Evolutionary conservation across 2,888 invertebrate genomes (phyloP).

Genomic region (Chloromyia formosa): DNA sequence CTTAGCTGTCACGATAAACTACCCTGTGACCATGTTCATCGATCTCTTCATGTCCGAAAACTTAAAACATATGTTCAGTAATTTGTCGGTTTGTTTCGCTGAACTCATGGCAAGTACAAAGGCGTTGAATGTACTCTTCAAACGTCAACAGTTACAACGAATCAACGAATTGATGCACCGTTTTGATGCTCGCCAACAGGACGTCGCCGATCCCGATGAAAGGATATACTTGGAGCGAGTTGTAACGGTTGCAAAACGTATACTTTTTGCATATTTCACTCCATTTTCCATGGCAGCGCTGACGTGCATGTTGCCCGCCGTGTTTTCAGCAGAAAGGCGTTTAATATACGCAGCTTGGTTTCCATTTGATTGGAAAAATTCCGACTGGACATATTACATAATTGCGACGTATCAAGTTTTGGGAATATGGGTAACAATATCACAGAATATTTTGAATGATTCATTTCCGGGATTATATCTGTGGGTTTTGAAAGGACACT

Average conservation of each 20-base stretch:
- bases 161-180: slow-evolving; percentile 53
- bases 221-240: slow-evolving; percentile 51
- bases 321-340: not conserved
- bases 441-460: slow-evolving; percentile 30
- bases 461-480: slow-evolving; percentile 33
- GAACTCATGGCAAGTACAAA: slow-evolving; percentile 58
- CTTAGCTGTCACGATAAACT: slow-evolving; percentile 55
- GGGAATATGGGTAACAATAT: slow-evolving; percentile 10
- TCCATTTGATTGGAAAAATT: slow-evolving; percentile 39
- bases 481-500: slow-evolving; percentile 26
- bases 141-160: slow-evolving; percentile 53
- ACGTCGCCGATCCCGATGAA: slow-evolving; percentile 50
- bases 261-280: slow-evolving; percentile 55
- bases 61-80: slow-evolving; percentile 57
- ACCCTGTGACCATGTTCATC: slow-evolving; percentile 57
- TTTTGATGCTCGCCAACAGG: slow-evolving; percentile 45
- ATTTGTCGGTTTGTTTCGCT: slow-evolving; percentile 58
- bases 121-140: slow-evolving; percentile 57
- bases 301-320: not conserved
- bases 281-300: slow-evolving; percentile 51
- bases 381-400: not conserved
- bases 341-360: slow-evolving; percentile 42
- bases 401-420: slow-evolving; percentile 31
- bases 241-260: slow-evolving; percentile 51
- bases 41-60: slow-evolving; percentile 55